Conservation (phyloP, 1,140 invertebrate species). For the Pemphigus obesinymphae region DNA sequence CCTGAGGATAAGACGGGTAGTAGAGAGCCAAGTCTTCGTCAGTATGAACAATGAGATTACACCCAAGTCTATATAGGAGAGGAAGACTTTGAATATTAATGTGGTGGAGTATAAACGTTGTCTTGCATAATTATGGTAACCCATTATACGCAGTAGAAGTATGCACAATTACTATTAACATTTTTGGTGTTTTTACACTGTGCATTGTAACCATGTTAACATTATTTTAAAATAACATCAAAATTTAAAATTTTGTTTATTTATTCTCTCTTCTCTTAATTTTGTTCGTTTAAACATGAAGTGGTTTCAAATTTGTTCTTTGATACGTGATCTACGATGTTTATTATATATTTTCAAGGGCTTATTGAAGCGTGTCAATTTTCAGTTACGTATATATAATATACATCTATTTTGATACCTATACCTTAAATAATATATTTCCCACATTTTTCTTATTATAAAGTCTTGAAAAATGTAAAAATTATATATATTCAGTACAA, state of each 20-base stretch:
- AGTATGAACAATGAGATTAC: background rate
- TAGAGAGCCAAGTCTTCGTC: background rate
- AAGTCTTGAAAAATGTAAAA: too few relatives aligned
- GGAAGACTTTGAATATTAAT: constrained; percentile 10
- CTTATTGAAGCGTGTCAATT: background rate
- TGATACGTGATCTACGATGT: background rate
- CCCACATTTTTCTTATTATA: too few relatives aligned
- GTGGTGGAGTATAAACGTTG: constrained; percentile 18
- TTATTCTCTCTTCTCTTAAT: background rate
- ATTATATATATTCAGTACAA: too few relatives aligned
- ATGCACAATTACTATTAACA: background rate
- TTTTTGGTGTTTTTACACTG: background rate
- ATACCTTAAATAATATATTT: too few relatives aligned
- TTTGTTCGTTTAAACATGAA: background rate
- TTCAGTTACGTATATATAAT: background rate
- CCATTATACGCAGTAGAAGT: background rate
- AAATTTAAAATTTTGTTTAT: background rate
- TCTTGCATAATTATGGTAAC: constrained; percentile 15
- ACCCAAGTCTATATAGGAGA: too few relatives aligned
- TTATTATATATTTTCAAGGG: background rate
- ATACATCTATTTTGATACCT: too few relatives aligned
- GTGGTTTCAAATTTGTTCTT: background rate
- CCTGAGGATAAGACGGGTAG: background rate
- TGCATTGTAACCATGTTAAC: background rate
- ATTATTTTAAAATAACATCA: background rate